Evolutionary conservation across 2,113 vertebrate species (phyloP), one percentile per base, ranked within the genome.

Genomic region (Chloebia gouldiae): DNA sequence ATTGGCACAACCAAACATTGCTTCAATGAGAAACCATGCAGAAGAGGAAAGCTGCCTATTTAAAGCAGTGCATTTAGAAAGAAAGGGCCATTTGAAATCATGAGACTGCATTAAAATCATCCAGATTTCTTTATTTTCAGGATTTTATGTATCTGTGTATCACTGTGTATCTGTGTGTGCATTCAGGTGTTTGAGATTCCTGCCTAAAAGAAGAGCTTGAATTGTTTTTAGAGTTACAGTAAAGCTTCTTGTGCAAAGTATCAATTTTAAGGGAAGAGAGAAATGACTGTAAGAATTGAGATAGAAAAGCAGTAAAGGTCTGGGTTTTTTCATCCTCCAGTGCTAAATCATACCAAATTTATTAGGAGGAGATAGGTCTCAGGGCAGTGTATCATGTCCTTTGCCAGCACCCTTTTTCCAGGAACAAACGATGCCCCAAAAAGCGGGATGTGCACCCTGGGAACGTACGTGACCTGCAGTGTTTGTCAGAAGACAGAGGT

Each of bases 381-480:
- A 60, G 39, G 95, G 73, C 42, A 75, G 40, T 12, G 13, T 4
- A 4, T 2, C 20, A 24, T 1, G 5, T 45, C 73, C 35, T 73
- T 80, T 54, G 53, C 25, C 45, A 81, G 40, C 73, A 20, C 20
- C 30, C 18, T 20, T 86, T 63, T 42, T 45, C 37, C n/a, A 81
- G 64, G 81, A 54, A 16, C 6, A 81, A 77, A 23, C 0, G 3
- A 51, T 28, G n/a, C 25, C 44, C 31, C 33, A 61, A 20, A 76
- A 73, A 94, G 11, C 47, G 11, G 31, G 33, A 13, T 25, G 25
- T 5, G 15, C 27, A 14, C 13, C 4, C 35, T 22, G 31, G 44
- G 44, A 93, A 33, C 0, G 27, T 6, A 75, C 1, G 0, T 37
- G 42, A 76, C 35, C 35, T 4, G 4, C 0, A 0, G 42, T 22